Conservation (phyloP, 2,113 vertebrate genomes). For the Tetraodon nigroviridis region DNA sequence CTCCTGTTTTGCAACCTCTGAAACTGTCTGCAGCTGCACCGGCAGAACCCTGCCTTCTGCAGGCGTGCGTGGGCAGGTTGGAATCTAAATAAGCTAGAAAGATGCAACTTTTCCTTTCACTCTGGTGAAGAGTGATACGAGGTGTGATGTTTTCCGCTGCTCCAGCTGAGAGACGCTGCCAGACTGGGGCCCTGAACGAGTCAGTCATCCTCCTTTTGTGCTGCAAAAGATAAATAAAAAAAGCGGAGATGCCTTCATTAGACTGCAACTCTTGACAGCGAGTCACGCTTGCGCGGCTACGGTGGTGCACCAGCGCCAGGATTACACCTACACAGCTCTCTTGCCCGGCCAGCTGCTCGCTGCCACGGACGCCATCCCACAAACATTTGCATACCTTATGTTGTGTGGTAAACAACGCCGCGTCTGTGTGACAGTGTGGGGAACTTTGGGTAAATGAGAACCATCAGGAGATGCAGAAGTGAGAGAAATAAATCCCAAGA, state of each 20-base stretch:
- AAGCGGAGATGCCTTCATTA: conserved; percentile 63
- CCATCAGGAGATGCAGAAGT: neutral
- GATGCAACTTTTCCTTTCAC: conserved; percentile 38
- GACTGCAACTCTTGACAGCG: conserved; percentile 58
- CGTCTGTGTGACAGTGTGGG: neutral
- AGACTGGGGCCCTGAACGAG: conserved; percentile 57
- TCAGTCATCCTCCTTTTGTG: conserved; percentile 54
- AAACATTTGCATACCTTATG: conserved; percentile 17
- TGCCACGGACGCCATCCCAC: conserved; percentile 11
- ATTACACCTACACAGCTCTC: conserved; percentile 48
- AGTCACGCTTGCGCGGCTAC: conserved; percentile 52
- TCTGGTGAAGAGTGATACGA: neutral
- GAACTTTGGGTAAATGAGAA: neutral
- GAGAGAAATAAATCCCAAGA: no score
- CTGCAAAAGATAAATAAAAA: conserved; percentile 14
- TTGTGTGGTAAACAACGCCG: neutral
- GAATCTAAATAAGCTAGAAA: conserved; percentile 40
- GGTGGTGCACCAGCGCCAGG: conserved; percentile 45
- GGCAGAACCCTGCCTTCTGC: conserved; percentile 2
- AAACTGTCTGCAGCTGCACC: conserved; percentile 3
- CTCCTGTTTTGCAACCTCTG: neutral
- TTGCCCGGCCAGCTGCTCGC: conserved; percentile 20
- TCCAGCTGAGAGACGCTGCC: conserved; percentile 47
- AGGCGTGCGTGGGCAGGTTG: conserved; percentile 21
- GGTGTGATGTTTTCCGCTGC: conserved; percentile 35